Evolutionary conservation across 2,113 vertebrate species (phyloP), one percentile per base, ranked within the genome.

Genomic region (Prionailurus bengalensis): DNA sequence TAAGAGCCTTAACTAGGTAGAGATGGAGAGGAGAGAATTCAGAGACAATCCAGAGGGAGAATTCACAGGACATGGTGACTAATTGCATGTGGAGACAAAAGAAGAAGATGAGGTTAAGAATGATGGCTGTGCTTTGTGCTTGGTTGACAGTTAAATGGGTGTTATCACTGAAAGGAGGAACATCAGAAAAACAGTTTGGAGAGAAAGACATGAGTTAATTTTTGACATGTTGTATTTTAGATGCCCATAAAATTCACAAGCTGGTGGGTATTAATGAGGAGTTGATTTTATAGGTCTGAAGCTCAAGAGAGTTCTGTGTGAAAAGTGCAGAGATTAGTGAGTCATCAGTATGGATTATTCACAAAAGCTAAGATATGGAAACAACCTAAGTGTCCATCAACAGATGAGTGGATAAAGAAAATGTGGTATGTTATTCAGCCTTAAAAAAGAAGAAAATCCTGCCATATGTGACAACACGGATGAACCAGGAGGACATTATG

Each of bases 191-290:
- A 63, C 86, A 42, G 70, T 45, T n/a, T 79, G 91, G 51, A 83
- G 6, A 93, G 48, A 95, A 96, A 89, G 82, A 79, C 19, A 53
- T 2, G 5, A 79, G 91, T 48, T 86, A 70, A 87, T 80, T 86
- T 97, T 42, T 83, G 79, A 94, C 83, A 78, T 25, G 61, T n/a
- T 94, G 48, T n/a, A 39, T 88, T 95, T 84, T 70, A 95, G 76
- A 83, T 70, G 71, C 76, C 48, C 65, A 66, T 80, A 88, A 88
- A 92, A 61, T 36, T 80, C 80, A 74, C 91, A 84, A 36, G 74
- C 74, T 84, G 53, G 31, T 48, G 5, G 16, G 89, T 70, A 87
- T 84, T 80, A 94, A 73, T 51, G 82, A 83, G 39, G 63, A 74
- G 51, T 53, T 86, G 61, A 42, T 68, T 87, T 96, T 78, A 68